Evolutionary conservation across 2,888 invertebrate species (phyloP).

Genomic region (Watsonalla binaria): DNA sequence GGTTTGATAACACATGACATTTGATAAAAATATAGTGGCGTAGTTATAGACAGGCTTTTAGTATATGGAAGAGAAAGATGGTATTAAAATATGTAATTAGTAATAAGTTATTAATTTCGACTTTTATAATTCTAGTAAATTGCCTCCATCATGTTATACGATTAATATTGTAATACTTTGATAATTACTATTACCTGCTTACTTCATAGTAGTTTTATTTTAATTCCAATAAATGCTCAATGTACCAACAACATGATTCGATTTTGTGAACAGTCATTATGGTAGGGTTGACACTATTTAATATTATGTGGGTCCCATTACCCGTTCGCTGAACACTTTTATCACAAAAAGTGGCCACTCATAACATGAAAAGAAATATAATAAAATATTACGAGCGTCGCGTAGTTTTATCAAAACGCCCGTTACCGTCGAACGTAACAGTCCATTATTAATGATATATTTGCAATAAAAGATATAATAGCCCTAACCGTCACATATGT

Average conservation of each 20-base stretch:
- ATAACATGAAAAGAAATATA: constrained; percentile 3
- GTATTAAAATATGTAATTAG: too few relatives aligned
- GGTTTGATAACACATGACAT: not conserved
- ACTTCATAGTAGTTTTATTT: too few relatives aligned
- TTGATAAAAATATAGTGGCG: too few relatives aligned
- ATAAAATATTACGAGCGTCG: constrained; percentile 2
- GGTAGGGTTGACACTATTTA: not conserved
- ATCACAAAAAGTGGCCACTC: constrained; percentile 3
- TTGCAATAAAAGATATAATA: constrained; percentile 2
- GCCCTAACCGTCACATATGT: not conserved
- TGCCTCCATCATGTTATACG: too few relatives aligned
- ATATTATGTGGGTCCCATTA: not conserved
- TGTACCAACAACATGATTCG: not conserved
- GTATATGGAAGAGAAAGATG: too few relatives aligned
- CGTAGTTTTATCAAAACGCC: constrained; percentile 3
- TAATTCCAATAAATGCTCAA: too few relatives aligned
- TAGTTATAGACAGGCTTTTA: too few relatives aligned
- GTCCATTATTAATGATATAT: constrained; percentile 7
- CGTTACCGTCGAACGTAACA: constrained; percentile 1
- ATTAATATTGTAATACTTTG: too few relatives aligned
- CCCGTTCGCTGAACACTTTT: constrained; percentile 1
- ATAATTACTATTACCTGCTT: too few relatives aligned
- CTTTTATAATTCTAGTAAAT: too few relatives aligned
- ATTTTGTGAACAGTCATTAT: not conserved
- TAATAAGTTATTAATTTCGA: too few relatives aligned